Base-by-base conservation (phyloP, 1,140 invertebrate genomes). In the Pseudoatta argentina region DNA sequence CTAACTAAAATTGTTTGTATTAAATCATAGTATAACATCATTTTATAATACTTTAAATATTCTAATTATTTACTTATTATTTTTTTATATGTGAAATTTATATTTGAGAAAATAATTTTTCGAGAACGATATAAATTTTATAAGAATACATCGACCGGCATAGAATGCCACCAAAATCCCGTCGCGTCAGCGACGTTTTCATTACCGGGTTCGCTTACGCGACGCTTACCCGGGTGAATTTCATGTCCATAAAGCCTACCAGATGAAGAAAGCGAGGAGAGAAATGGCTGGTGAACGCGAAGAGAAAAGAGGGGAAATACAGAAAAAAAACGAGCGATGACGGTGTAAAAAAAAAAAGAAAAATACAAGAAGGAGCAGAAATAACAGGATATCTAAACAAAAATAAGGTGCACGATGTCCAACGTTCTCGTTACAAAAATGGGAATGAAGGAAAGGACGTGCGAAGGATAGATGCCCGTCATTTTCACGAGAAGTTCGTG, bases 101-200 rank as follows among this genome's bases (percentile, higher is more conserved):
- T 55, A 10, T 55, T 14, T 24, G n/a, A 16, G 24, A 55, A 69
- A 39, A 55, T 66, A 3, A 24, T 48, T 63, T 24, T 64, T 57
- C 8, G 12, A 1, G 3, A 63, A 14, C 3, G 10, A 18, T 48
- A 39, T 48, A 63, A 61, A 77, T 63, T 77, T 77, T 66, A 24
- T 39, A 6, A 39, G 30, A 21, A 44, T 83, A 83, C 79, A 83
- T 83, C 24, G 69, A 10, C 57, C 69, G 39, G 39, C 69, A 18
- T 30, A 21, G 24, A 77, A 48, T 69, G 57, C 55, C 48, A 53
- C 39, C 21, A 48, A 61, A 85, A 85, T 85, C 67, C 75, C 78
- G 66, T 82, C 79, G 86, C 59, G 81, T 87, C 86, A 87, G 86
- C 86, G 78, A 85, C 86, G 59, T 85, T 87, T 87, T 87, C 86